phyloP scores from a whole-genome alignment of 1,140 invertebrate genomes.

The Lepidurus apus region DNA sequence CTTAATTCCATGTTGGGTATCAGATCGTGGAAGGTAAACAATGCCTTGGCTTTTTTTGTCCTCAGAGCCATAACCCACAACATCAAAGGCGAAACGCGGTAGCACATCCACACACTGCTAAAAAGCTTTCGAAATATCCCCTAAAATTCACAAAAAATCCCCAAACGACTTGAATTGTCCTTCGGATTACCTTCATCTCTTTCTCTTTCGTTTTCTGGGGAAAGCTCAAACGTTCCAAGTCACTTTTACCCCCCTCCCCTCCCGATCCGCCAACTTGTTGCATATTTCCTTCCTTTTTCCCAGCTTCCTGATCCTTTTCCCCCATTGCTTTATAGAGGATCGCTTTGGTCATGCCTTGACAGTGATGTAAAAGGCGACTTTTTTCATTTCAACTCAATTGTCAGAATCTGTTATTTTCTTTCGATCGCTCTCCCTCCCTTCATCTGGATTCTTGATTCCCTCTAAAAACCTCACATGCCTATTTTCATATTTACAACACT shows the following conservation, averaged over 20 bases:
- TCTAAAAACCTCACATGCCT: too few species aligned
- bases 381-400: background rate
- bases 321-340: background rate
- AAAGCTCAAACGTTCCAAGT: background rate
- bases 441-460: too few species aligned
- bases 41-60: background rate
- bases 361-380: constrained; percentile 3
- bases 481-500: too few species aligned
- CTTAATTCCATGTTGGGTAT: background rate
- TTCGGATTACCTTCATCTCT: background rate
- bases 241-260: background rate
- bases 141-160: too few species aligned
- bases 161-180: background rate
- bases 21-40: background rate
- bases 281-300: background rate
- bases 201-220: background rate
- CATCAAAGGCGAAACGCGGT: background rate
- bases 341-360: background rate
- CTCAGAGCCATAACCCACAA: background rate
- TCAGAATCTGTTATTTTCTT: too few species aligned
- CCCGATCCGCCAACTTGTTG: background rate
- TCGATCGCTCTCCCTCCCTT: too few species aligned
- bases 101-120: background rate
- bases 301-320: background rate
- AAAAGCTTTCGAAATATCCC: background rate